Percentiles rank a stretch among this genome's conserved stretches.
These are phyloP conservation scores for Sinocyclocheilus rhinocerous DNA, from an alignment of 2,113 vertebrate genomes.

Conservation along the genomic window DNA sequence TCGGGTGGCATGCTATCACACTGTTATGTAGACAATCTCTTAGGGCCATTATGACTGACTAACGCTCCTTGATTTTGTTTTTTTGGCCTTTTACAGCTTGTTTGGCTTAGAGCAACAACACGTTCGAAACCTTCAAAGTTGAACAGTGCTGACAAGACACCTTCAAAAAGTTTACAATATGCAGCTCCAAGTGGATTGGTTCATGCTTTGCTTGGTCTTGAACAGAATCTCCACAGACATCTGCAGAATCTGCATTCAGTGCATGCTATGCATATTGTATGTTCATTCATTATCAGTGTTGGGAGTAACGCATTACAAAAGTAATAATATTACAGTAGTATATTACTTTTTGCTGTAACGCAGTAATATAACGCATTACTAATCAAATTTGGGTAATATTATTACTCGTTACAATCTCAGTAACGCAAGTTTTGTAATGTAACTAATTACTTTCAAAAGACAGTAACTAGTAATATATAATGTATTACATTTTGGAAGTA, in stretches of 20 bases:
- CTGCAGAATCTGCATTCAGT: neutral
- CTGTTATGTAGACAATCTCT: neutral
- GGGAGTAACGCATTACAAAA: too few species aligned
- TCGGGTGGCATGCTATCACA: neutral
- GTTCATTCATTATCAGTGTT: neutral
- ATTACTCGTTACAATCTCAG: too few species aligned
- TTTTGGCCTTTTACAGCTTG: neutral
- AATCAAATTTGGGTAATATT: too few species aligned
- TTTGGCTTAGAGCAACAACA: neutral
- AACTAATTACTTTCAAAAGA: too few species aligned
- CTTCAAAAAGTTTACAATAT: neutral
- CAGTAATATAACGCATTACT: too few species aligned
- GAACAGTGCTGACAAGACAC: slow-evolving; percentile 6
- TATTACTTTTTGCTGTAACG: too few species aligned
- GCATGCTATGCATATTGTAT: neutral
- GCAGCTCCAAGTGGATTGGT: neutral
- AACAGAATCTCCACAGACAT: neutral
- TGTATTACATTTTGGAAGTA: too few species aligned
- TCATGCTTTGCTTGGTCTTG: neutral
- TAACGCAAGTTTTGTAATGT: too few species aligned
- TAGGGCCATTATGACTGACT: neutral
- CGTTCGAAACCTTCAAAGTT: neutral
- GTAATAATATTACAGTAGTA: too few species aligned
- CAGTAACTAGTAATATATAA: too few species aligned
- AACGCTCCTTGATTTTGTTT: slow-evolving; percentile 8